phyloP scores from a whole-genome alignment of 2,797 vertebrate genomes.

The Tokudaia muenninki region DNA sequence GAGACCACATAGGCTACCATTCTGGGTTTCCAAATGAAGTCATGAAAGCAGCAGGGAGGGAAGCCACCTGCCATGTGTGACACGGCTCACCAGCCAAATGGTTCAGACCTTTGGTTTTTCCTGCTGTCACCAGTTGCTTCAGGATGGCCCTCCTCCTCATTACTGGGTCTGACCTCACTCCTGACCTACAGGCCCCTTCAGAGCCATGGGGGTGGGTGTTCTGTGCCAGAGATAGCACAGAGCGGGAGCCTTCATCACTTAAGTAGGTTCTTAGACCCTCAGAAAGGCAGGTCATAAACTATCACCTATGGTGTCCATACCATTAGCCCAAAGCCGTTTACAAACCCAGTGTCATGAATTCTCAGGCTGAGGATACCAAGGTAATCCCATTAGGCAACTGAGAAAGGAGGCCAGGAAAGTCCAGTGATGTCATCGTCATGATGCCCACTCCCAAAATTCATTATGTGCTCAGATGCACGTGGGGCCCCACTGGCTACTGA shows the following conservation, averaged over 20 bases:
- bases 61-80: not conserved
- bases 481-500: not conserved
- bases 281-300: not conserved
- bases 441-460: conserved; percentile 19
- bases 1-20: not conserved
- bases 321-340: conserved; percentile 68
- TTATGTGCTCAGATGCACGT: conserved; percentile 53
- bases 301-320: not conserved
- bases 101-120: not conserved
- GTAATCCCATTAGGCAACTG: not conserved
- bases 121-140: not conserved
- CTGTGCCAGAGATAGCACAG: not conserved
- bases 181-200: not conserved
- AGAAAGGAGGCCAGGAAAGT: not conserved
- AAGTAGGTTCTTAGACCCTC: not conserved
- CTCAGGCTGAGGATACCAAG: conserved; percentile 52
- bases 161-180: not conserved
- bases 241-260: not conserved
- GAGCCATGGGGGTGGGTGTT: not conserved
- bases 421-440: not conserved
- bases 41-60: not conserved
- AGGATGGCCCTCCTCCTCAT: not conserved
- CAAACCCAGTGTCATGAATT: conserved; percentile 59
- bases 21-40: conserved; percentile 1
- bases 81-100: not conserved